Percentiles rank a stretch among this genome's conserved stretches.
These are phyloP conservation scores for Nomada ferruginata DNA, from an alignment of 2,888 invertebrate species.

Conservation along the genomic window DNA sequence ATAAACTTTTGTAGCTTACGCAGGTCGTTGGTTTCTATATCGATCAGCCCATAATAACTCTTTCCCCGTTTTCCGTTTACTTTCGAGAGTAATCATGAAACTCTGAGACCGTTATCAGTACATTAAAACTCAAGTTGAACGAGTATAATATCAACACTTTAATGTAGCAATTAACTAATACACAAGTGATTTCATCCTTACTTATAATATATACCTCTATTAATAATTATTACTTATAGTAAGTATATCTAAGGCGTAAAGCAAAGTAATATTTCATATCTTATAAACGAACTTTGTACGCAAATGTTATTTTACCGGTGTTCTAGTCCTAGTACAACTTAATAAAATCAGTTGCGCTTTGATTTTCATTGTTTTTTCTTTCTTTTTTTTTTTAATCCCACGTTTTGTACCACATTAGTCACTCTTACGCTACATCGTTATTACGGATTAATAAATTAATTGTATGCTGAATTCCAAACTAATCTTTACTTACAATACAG, in stretches of 20 bases:
- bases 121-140: constrained; percentile 74
- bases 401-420: constrained; percentile 63
- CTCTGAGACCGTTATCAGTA: neutral
- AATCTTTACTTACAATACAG: constrained; percentile 52
- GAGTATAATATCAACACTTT: constrained; percentile 83
- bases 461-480: constrained; percentile 5
- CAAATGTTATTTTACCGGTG: constrained; percentile 66
- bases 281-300: constrained; percentile 61
- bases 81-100: no score
- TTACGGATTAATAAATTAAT: constrained; percentile 37
- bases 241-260: constrained; percentile 80
- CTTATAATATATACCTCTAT: constrained; percentile 81
- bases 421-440: constrained; percentile 45
- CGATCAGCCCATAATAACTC: neutral
- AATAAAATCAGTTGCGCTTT: constrained; percentile 60
- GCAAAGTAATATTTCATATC: constrained; percentile 75
- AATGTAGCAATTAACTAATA: constrained; percentile 82
- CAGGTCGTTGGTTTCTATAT: constrained; percentile 7
- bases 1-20: constrained; percentile 52
- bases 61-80: no score
- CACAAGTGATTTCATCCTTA: constrained; percentile 80
- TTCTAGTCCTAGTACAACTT: constrained; percentile 57
- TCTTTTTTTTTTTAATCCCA: constrained; percentile 37
- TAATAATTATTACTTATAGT: constrained; percentile 78
- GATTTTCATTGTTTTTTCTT: constrained; percentile 27